These are phyloP conservation scores for Neopelma chrysocephalum DNA, from an alignment of 2,797 vertebrate species.

Conservation along the genomic window DNA sequence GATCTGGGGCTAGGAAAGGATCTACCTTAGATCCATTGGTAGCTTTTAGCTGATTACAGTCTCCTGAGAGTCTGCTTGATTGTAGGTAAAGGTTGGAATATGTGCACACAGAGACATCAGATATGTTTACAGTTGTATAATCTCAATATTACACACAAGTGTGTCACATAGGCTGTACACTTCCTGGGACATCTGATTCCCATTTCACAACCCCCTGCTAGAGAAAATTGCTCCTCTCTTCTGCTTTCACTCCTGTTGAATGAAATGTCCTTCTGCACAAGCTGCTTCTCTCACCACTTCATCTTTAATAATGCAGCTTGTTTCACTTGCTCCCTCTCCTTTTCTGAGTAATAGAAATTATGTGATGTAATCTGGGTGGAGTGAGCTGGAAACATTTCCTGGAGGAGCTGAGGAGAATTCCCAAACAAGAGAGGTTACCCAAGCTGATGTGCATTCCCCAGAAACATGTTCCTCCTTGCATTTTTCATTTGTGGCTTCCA, in stretches of 20 bases:
- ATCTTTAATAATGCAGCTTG: background rate
- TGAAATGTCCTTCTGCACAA: background rate
- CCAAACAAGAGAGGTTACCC: background rate
- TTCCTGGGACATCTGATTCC: background rate
- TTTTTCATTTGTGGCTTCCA: background rate
- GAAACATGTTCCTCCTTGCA: background rate
- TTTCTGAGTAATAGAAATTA: background rate
- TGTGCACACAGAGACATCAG: background rate
- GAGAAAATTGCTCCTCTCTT: background rate
- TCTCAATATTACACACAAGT: background rate
- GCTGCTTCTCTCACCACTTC: background rate
- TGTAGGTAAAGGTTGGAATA: background rate
- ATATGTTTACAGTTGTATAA: background rate
- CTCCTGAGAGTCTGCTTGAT: background rate
- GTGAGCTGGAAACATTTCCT: background rate
- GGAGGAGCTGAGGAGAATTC: background rate
- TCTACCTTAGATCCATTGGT: background rate
- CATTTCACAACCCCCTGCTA: background rate
- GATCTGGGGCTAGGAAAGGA: background rate
- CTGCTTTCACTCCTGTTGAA: background rate
- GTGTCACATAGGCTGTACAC: background rate
- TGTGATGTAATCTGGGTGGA: background rate
- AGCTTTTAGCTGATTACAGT: background rate
- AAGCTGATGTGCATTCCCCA: background rate
- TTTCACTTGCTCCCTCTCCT: background rate